phyloP scores from a whole-genome alignment of 2,113 vertebrate species.

The Taurulus bubalis region DNA sequence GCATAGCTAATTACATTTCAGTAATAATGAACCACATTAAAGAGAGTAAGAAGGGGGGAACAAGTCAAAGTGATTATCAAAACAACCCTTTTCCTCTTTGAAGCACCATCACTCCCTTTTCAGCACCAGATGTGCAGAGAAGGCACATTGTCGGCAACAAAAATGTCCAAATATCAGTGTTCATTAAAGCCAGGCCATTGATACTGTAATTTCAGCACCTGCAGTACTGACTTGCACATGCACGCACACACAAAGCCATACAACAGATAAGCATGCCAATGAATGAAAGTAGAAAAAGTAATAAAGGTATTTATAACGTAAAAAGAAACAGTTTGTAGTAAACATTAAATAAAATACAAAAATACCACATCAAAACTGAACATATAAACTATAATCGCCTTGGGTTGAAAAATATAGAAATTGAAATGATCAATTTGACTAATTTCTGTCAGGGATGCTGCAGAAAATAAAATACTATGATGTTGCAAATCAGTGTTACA shows the following conservation, averaged over 20 bases:
- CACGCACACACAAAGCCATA: conserved; percentile 3
- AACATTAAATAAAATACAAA: neutral
- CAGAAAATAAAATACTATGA: conserved; percentile 18
- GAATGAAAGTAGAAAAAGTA: neutral
- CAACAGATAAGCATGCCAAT: conserved; percentile 11
- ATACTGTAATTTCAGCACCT: conserved; percentile 75
- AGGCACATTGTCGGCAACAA: conserved; percentile 59
- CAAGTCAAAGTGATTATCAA: conserved; percentile 84
- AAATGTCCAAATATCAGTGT: conserved; percentile 71
- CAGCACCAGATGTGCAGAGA: conserved; percentile 76
- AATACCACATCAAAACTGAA: neutral
- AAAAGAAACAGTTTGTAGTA: neutral
- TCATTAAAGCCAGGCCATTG: conserved; percentile 67
- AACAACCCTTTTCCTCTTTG: conserved; percentile 72
- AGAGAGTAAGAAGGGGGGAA: conserved; percentile 76
- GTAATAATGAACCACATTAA: conserved; percentile 81
- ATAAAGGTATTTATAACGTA: conserved; percentile 3
- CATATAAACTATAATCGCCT: neutral
- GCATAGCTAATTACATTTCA: conserved; percentile 84
- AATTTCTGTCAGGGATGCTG: neutral
- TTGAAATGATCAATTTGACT: conserved; percentile 16
- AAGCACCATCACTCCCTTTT: conserved; percentile 70
- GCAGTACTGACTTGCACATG: conserved; percentile 38
- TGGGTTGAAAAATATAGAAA: neutral
- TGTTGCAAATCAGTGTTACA: neutral